These are phyloP conservation scores for Platycnemis pennipes DNA, from an alignment of 2,888 invertebrate species.

Conservation along the genomic window DNA sequence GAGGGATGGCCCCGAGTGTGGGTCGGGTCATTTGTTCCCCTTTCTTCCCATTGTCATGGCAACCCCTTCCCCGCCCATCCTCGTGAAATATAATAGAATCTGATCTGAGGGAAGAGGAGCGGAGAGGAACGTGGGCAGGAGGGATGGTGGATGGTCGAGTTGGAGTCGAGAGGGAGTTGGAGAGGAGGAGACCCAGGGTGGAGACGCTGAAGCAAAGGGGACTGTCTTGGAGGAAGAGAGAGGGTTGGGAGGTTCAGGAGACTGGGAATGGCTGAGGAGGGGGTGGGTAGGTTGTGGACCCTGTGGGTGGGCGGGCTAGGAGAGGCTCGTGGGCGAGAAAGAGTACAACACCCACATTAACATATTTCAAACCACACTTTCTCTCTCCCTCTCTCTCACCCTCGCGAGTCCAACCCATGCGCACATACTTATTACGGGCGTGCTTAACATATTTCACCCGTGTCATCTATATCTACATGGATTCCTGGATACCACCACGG, in stretches of 20 bases:
- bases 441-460: constrained; percentile 10
- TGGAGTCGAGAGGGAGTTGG: neutral
- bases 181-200: neutral
- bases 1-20: neutral
- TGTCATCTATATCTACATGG: neutral
- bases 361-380: neutral
- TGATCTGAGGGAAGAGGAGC: neutral
- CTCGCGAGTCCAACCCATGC: neutral
- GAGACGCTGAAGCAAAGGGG: neutral
- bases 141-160: too few relatives aligned
- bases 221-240: neutral
- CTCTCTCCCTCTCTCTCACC: neutral
- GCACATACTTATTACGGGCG: neutral
- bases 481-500: neutral
- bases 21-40: constrained; percentile 26
- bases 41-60: constrained; percentile 29
- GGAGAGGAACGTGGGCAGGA: neutral
- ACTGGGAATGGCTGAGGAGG: neutral
- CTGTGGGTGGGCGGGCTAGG: neutral
- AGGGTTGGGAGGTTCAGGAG: neutral
- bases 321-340: neutral
- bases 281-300: neutral
- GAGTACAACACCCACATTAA: constrained; percentile 20
- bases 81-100: constrained; percentile 25
- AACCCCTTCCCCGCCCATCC: neutral